Percentiles rank a stretch among this genome's conserved stretches.
These are phyloP conservation scores for Drosophila sproati DNA, from an alignment of 1,140 invertebrate genomes.

Conservation along the genomic window DNA sequence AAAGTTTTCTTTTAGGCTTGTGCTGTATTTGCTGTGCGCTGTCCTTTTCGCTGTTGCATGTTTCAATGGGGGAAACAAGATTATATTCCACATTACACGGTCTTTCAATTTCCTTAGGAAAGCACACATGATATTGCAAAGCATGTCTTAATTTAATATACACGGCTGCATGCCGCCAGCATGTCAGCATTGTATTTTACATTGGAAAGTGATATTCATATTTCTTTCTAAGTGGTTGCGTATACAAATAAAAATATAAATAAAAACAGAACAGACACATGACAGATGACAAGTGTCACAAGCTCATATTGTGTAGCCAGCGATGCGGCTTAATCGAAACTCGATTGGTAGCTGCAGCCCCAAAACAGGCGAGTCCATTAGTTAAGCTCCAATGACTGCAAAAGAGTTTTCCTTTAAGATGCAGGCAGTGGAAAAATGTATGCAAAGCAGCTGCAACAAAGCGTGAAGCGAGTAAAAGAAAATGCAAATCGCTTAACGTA, in stretches of 20 bases:
- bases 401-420: constrained; percentile 32
- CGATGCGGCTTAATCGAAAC: constrained; percentile 53
- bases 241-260: background rate
- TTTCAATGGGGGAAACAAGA: constrained; percentile 51
- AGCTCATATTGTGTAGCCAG: constrained; percentile 39
- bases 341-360: constrained; percentile 36
- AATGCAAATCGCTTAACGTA: constrained; percentile 52
- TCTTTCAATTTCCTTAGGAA: constrained; percentile 19
- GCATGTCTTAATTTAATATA: constrained; percentile 67
- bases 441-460: constrained; percentile 64
- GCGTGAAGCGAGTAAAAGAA: constrained; percentile 47
- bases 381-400: constrained; percentile 17
- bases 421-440: constrained; percentile 41
- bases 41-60: constrained; percentile 48
- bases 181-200: background rate
- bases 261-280: constrained; percentile 8
- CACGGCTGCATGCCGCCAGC: constrained; percentile 27
- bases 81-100: constrained; percentile 66
- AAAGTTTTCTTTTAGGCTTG: constrained; percentile 55
- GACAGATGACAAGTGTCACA: constrained; percentile 40
- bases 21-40: constrained; percentile 28
- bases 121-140: constrained; percentile 12
- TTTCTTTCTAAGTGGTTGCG: constrained; percentile 10
- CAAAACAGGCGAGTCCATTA: constrained; percentile 33
- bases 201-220: constrained; percentile 30